phyloP scores from a whole-genome alignment of 1,140 invertebrate genomes.

The Bombus sylvicola region DNA sequence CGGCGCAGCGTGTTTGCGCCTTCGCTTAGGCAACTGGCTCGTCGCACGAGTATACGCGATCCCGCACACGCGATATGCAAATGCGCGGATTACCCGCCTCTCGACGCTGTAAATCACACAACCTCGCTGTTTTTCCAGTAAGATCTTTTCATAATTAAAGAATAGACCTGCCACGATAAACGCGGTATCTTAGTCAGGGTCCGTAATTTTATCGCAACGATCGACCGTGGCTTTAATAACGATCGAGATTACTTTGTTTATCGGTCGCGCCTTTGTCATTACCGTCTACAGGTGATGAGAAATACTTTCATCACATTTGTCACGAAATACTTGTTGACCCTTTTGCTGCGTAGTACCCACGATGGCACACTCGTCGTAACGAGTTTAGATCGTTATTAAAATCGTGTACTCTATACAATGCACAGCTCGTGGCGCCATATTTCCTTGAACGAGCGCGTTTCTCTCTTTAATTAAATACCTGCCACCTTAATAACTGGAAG shows the following conservation, averaged over 20 bases:
- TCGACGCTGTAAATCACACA: slow-evolving; percentile 65
- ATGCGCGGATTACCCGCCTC: slow-evolving; percentile 67
- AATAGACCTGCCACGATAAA: background rate
- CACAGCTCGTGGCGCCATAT: background rate
- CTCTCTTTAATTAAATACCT: slow-evolving; percentile 33
- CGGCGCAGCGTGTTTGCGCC: slow-evolving; percentile 33
- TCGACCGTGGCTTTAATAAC: slow-evolving; percentile 7
- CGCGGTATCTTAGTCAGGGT: slow-evolving; percentile 22
- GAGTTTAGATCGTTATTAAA: slow-evolving; percentile 13
- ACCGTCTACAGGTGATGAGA: slow-evolving; percentile 37
- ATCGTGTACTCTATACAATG: background rate
- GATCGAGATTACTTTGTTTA: background rate
- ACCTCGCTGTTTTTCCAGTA: slow-evolving; percentile 57
- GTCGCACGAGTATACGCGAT: slow-evolving; percentile 7
- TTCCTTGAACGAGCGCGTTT: background rate
- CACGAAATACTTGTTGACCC: background rate
- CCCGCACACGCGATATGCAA: slow-evolving; percentile 74
- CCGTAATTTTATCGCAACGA: slow-evolving; percentile 31
- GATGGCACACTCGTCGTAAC: background rate
- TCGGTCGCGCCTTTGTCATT: slow-evolving; percentile 25
- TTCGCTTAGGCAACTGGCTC: slow-evolving; percentile 34
- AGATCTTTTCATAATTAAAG: slow-evolving; percentile 68
- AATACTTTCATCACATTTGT: slow-evolving; percentile 9
- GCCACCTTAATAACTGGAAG: background rate
- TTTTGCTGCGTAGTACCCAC: background rate